Evolutionary conservation across 2,797 vertebrate species (phyloP).

Genomic region (Balearica regulorum): DNA sequence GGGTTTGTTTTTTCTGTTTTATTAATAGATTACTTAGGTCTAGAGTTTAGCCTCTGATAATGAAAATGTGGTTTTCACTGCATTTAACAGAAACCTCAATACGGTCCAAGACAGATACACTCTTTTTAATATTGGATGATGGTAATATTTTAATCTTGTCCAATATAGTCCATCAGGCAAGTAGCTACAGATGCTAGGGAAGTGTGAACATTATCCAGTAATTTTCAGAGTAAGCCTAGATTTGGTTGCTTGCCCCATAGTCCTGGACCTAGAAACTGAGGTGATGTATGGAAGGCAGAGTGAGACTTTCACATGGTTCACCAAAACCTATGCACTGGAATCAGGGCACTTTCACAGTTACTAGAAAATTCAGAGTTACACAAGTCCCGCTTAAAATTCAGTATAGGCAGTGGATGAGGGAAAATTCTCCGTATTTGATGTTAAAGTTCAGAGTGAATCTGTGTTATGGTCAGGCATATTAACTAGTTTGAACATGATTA

Average conservation of each 20-base stretch:
- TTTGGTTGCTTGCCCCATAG: background rate
- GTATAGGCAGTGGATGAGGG: background rate
- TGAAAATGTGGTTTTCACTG: background rate
- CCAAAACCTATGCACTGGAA: background rate
- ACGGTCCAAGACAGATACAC: fast-evolving
- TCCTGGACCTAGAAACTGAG: background rate
- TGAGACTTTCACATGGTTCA: background rate
- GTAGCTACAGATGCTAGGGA: background rate
- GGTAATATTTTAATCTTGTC: background rate
- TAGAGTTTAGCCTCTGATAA: background rate
- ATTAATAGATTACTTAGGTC: background rate
- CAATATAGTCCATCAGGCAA: background rate
- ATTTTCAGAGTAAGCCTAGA: background rate
- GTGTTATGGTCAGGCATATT: background rate
- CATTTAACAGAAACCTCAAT: background rate
- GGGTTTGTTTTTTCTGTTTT: background rate
- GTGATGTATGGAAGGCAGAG: background rate
- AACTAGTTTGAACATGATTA: background rate
- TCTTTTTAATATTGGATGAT: background rate
- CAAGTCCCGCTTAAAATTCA: background rate
- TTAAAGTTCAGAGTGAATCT: background rate
- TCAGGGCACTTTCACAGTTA: background rate
- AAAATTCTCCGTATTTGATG: background rate
- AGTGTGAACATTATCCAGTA: background rate
- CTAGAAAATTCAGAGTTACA: background rate